These are phyloP conservation scores for Taurulus bubalis DNA, from an alignment of 2,113 vertebrate genomes.

Conservation along the genomic window DNA sequence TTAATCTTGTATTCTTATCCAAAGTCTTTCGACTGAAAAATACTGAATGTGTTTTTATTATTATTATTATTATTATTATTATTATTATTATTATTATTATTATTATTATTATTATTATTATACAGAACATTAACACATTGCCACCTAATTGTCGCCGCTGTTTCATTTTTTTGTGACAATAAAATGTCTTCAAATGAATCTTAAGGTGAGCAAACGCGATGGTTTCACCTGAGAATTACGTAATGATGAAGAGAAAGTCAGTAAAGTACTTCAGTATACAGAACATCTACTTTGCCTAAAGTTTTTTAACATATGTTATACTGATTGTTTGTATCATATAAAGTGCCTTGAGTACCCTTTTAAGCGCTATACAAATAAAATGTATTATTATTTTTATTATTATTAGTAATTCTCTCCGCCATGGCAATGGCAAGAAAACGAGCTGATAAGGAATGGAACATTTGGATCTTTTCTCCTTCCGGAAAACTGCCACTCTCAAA, in stretches of 20 bases:
- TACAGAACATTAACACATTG: not conserved
- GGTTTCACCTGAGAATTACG: not conserved
- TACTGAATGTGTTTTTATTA: not conserved
- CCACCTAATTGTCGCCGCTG: not conserved
- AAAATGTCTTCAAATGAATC: not conserved
- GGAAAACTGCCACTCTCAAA: too few relatives aligned
- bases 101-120: not conserved
- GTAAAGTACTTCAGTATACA: not conserved
- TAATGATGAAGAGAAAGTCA: not conserved
- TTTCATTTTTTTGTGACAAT: not conserved
- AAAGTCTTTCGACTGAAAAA: not conserved
- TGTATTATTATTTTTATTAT: too few relatives aligned
- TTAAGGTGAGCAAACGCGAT: not conserved
- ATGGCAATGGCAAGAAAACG: too few relatives aligned
- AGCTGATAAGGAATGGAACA: too few relatives aligned
- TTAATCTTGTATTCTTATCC: not conserved
- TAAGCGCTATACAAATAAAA: too few relatives aligned
- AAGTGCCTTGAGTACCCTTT: too few relatives aligned
- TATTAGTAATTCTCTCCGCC: too few relatives aligned
- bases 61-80: not conserved
- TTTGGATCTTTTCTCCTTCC: too few relatives aligned
- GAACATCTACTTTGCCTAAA: not conserved
- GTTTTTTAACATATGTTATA: not conserved
- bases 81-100: too few relatives aligned
- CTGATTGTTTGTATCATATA: too few relatives aligned